phyloP scores from a whole-genome alignment of 2,113 vertebrate genomes.

The Lasiurus borealis region DNA sequence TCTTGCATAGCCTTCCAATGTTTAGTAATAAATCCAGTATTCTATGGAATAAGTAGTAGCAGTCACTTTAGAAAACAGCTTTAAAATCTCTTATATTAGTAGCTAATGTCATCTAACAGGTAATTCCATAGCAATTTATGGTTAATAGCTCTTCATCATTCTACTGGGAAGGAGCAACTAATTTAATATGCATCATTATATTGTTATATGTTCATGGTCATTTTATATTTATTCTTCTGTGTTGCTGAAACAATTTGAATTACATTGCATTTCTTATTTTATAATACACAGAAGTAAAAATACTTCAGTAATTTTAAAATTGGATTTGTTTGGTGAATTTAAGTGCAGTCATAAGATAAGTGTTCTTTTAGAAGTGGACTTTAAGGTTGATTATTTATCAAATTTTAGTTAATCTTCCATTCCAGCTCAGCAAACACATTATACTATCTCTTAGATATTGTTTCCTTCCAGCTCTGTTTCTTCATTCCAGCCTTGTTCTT shows the following conservation, averaged over 20 bases:
- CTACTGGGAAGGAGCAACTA: neutral
- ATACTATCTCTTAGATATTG: neutral
- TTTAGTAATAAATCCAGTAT: neutral
- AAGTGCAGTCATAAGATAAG: neutral
- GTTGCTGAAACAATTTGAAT: constrained; percentile 8
- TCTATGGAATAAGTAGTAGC: neutral
- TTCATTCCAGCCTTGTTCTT: neutral
- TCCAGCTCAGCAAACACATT: neutral
- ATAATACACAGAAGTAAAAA: neutral
- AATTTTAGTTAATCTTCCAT: neutral
- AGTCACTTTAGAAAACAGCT: neutral
- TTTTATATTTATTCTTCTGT: neutral
- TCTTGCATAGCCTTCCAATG: neutral
- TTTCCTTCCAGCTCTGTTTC: neutral
- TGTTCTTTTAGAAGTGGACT: neutral
- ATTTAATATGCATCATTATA: constrained; percentile 6
- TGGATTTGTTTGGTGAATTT: neutral
- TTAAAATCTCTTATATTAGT: neutral
- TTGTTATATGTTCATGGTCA: constrained; percentile 14
- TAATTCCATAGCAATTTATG: neutral
- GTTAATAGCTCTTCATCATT: constrained; percentile 12
- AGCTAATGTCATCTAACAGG: neutral
- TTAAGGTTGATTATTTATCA: neutral
- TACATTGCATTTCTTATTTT: neutral
- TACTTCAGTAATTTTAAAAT: neutral